phyloP scores from a whole-genome alignment of 2,888 invertebrate species.

The Lasioglossum morio region DNA sequence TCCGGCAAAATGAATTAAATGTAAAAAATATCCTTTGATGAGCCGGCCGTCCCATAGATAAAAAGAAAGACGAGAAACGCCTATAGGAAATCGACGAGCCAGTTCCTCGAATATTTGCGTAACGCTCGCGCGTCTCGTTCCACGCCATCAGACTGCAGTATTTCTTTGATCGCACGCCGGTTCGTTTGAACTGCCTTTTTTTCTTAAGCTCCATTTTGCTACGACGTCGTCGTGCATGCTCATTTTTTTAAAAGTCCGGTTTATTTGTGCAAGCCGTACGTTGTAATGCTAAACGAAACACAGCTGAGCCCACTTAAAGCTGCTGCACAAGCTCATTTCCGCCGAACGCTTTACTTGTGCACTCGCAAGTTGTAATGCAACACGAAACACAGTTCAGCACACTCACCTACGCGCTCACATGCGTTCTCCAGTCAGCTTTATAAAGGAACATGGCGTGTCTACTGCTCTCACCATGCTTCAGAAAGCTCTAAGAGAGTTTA shows the following conservation, averaged over 20 bases:
- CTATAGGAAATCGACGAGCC: not conserved
- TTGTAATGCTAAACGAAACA: not conserved
- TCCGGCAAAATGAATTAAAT: slow-evolving; percentile 56
- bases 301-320: not conserved
- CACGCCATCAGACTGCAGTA: slow-evolving; percentile 42
- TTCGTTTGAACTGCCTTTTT: not conserved
- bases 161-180: slow-evolving; percentile 53
- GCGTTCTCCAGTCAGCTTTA: not conserved
- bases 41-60: not conserved
- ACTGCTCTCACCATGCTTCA: not conserved
- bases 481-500: not conserved
- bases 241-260: not conserved
- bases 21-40: slow-evolving; percentile 51
- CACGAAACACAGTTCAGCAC: not conserved
- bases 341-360: not conserved
- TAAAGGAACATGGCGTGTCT: not conserved
- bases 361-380: not conserved
- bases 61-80: not conserved
- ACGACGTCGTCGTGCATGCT: not conserved
- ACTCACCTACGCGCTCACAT: not conserved
- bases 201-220: not conserved
- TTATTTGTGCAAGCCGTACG: not conserved
- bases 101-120: slow-evolving; percentile 32
- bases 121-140: slow-evolving; percentile 26
- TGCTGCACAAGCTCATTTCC: not conserved